Evolutionary conservation across 2,113 vertebrate genomes (phyloP).

Genomic region (Corvus moneduloides): DNA sequence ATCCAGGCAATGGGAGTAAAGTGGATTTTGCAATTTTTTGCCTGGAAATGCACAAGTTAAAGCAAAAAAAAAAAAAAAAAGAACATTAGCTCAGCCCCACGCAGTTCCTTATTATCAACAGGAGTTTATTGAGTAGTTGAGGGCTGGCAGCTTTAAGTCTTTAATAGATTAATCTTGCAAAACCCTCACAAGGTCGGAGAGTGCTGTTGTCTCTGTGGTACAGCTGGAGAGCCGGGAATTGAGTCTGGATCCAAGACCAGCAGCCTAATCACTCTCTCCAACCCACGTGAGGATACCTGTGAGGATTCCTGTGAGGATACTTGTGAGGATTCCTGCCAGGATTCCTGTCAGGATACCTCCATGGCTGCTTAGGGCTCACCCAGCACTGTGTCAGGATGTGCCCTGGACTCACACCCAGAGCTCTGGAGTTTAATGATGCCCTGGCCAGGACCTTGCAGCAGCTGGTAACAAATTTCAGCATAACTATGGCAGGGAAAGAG

Average conservation of each 20-base stretch:
- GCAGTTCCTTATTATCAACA: background rate
- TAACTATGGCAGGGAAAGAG: background rate
- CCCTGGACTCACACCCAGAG: background rate
- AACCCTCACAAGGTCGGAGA: background rate
- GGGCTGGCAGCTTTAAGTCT: conserved; percentile 27
- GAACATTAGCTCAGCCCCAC: rapidly evolving
- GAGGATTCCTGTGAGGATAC: background rate
- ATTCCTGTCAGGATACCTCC: background rate
- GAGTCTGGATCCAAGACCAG: background rate
- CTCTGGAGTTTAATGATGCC: background rate
- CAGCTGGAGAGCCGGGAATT: conserved; percentile 5
- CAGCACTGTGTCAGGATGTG: background rate
- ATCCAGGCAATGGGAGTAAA: background rate
- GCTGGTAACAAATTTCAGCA: background rate
- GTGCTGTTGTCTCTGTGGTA: background rate
- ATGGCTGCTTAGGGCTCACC: background rate
- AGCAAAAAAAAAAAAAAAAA: background rate
- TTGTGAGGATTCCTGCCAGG: background rate
- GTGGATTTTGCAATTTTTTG: background rate
- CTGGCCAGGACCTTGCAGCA: background rate
- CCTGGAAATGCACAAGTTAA: background rate
- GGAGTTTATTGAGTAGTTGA: conserved; percentile 5
- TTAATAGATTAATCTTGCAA: conserved; percentile 42
- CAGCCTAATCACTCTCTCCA: background rate
- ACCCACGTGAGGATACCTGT: background rate